phyloP scores from a whole-genome alignment of 2,888 invertebrate genomes.

The Rhynchonema sp. region DNA sequence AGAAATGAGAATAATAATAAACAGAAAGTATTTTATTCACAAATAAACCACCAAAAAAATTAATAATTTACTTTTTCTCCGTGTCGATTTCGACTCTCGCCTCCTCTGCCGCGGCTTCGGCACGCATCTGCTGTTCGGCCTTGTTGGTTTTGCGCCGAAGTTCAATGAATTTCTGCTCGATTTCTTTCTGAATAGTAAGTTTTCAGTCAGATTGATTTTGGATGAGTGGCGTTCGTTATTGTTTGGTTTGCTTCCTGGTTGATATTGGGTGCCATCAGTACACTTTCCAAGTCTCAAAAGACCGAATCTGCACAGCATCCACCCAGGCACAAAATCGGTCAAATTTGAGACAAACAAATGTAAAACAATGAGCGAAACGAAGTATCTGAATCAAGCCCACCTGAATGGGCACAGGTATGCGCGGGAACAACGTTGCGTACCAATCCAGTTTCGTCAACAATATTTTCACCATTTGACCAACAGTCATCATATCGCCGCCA shows the following conservation, averaged over 20 bases:
- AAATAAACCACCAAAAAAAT: background rate
- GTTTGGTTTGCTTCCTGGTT: no score
- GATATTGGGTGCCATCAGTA: no score
- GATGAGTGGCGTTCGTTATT: no score
- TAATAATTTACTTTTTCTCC: background rate
- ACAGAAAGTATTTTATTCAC: no score
- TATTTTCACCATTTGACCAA: constrained; percentile 75
- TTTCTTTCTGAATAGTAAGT: constrained; percentile 24
- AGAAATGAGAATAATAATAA: no score
- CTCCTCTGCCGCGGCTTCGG: background rate
- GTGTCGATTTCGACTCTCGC: background rate
- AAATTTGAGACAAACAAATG: background rate
- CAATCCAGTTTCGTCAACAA: constrained; percentile 89
- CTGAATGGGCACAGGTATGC: constrained; percentile 89
- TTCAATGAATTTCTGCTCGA: constrained; percentile 22
- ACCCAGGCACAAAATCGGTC: background rate
- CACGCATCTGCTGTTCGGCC: constrained; percentile 9
- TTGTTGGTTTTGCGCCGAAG: constrained; percentile 12
- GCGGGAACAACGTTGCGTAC: constrained; percentile 92
- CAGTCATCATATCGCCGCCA: constrained; percentile 72
- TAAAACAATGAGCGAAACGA: background rate
- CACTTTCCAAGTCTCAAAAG: no score
- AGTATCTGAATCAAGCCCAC: constrained; percentile 6
- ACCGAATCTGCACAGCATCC: background rate
- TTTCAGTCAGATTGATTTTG: no score